A percentile compares a stretch with the other conserved stretches of the same genome.
Evolutionary conservation across 92 coral and sea anemone genomes (phyloP).

Genomic region (Zoanthus solanderi): DNA sequence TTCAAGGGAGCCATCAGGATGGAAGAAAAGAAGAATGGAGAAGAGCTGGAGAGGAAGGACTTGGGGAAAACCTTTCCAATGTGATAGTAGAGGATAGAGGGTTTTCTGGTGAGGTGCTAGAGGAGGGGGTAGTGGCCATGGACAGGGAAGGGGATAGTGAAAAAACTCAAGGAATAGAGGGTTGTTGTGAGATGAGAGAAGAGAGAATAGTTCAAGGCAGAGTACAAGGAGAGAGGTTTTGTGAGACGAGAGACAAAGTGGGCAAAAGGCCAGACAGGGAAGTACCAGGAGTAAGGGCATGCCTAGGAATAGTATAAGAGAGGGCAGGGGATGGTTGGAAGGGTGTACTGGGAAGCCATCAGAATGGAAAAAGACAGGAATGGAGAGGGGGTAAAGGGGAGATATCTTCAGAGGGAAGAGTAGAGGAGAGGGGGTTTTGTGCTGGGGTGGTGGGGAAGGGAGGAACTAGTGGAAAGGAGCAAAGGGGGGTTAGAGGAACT

Average conservation of each 20-base stretch:
- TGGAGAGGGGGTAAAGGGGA: not conserved
- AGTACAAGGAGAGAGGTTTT: not conserved
- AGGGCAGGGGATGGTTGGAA: not conserved
- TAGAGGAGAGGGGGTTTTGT: not conserved
- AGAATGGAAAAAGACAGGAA: not conserved
- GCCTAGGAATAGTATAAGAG: not conserved
- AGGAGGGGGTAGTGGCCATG: not conserved
- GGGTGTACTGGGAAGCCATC: not conserved
- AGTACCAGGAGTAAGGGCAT: not conserved
- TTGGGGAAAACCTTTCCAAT: not conserved
- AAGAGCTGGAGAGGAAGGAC: not conserved
- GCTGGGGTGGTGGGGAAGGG: slow-evolving; percentile 7
- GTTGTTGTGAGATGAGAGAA: not conserved
- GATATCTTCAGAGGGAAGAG: not conserved
- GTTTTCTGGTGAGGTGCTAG: not conserved
- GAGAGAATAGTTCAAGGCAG: not conserved
- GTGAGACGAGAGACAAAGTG: not conserved
- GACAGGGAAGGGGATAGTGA: not conserved
- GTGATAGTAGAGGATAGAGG: not conserved
- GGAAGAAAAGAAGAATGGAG: not conserved
- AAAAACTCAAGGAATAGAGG: not conserved
- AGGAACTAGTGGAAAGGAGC: not conserved
- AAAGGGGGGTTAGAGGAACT: not conserved
- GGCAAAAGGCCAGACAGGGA: not conserved
- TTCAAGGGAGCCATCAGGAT: not conserved